Evolutionary conservation across 2,888 invertebrate species (phyloP), one percentile per base, ranked within the genome.

Genomic region (Andrena camellia): DNA sequence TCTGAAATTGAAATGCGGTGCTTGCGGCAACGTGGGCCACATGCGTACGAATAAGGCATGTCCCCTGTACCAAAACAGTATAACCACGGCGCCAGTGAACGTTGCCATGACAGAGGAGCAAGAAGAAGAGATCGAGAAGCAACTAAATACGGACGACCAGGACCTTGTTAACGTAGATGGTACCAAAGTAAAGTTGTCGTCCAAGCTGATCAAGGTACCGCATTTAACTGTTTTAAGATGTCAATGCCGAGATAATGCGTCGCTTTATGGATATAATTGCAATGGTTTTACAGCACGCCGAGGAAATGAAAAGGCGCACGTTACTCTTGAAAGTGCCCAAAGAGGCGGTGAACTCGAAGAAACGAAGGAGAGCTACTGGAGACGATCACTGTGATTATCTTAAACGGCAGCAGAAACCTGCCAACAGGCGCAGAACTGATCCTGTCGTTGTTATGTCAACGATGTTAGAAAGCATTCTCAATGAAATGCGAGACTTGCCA

Each of bases 11-110:
- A 97, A 99, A 95, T 99, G 99, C 94, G 99, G 99, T 10, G 99
- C 99, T 8, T 99, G 99, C 94, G 99, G 99, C 8, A 98, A 97
- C 93, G 97, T 97, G 6, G 96, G 96, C 0, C 96, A 96, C 91
- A 96, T 96, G 96, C 95, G 99, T 73, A 99, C 99, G 0, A 99
- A 99, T 95, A 99, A 99, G 93, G 98, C 99, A 13, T 99, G 99
- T 94, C 99, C 99, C 0, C 94, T 98, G 68, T 99, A 99, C 94
- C 97, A 97, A 80, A 97, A 97, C 77, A 94, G 86, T n/a, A 82
- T 89, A 20, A 86, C 86, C 5, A 93, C 95, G 4, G 95, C 96
- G 13, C 96, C 96, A 0, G 95, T 97, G 57, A 96, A 96, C 89
- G 96, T 96, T 2, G 96, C 97, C 0, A 95, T 97, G 94, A 97